Evolutionary conservation across 2,113 vertebrate species (phyloP), one percentile per base, ranked within the genome.

Genomic region (Spea multiplicata): DNA sequence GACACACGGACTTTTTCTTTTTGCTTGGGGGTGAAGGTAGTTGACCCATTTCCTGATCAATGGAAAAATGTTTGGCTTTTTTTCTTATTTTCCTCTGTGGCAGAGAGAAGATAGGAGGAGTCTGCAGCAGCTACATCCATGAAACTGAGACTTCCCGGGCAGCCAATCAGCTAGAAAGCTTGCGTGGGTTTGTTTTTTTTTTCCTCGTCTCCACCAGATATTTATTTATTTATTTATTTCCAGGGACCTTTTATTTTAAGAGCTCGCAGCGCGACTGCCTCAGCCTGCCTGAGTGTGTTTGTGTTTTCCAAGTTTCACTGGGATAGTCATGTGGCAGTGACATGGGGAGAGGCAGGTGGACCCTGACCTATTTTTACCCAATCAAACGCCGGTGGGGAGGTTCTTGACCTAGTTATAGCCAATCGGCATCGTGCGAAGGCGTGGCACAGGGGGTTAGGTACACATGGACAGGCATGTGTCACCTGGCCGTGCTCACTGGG

Each of bases 331-430:
- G 73, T 16, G 65, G 61, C 83, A 68, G 14, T 82, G 84, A 82
- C 44, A 53, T 44, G 73, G 82, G 82, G 50, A 55, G 66, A 81
- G 57, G 74, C 69, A 74, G 73, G 16, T 68, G 71, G 70, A 81
- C 77, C 65, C 75, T 85, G 84, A 85, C 84, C 84, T 82, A 85
- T 68, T 78, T 85, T 83, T 82, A 71, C 8, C 84, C 84, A 85
- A 85, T 85, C 44, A 53, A 9, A 59, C 6, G 4, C 5, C 0
- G 9, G 6, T 6, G 0, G 8, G 84, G 84, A 74, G 82, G 84
- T 74, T 81, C 73, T 74, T 83, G 84, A 85, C 84, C 84, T 81
- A 83, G 49, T 83, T 85, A 82, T 82, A 30, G 47, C 84, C 82
- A 85, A 83, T 85, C 10, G 10, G 10, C 73, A 3, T 8, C 6